A percentile compares a stretch with the other conserved stretches of the same genome.
Evolutionary conservation across 2,888 invertebrate genomes (phyloP).

Genomic region (Synergus laeviventris): DNA sequence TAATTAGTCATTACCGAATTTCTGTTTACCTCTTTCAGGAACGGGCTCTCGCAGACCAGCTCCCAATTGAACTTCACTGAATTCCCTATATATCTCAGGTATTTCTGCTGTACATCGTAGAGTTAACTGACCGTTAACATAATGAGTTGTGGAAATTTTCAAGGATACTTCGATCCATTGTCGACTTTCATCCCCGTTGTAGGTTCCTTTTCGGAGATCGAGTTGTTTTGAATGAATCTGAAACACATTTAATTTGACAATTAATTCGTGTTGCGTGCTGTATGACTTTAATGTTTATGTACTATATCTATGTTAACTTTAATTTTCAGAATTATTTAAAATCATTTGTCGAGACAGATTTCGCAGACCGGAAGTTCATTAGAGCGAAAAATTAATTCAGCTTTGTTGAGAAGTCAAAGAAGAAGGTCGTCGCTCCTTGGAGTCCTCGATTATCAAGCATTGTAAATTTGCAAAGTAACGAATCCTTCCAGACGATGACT

Average conservation of each 20-base stretch:
- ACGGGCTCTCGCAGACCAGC: slow-evolving; percentile 86
- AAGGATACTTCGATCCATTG: slow-evolving; percentile 80
- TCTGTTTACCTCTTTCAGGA: slow-evolving; percentile 85
- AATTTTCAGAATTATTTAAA: neutral
- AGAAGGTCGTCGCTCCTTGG: slow-evolving; percentile 45
- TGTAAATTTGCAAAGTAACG: slow-evolving; percentile 25
- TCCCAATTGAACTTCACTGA: slow-evolving; percentile 82
- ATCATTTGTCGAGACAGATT: slow-evolving; percentile 40
- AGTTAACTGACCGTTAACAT: slow-evolving; percentile 81
- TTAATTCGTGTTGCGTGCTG: neutral
- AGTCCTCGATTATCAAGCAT: slow-evolving; percentile 27
- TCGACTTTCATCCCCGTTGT: slow-evolving; percentile 75
- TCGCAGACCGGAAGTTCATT: slow-evolving; percentile 55
- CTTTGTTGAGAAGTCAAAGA: slow-evolving; percentile 62
- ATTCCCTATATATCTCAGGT: slow-evolving; percentile 83
- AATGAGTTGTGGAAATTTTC: slow-evolving; percentile 80
- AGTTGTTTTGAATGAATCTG: slow-evolving; percentile 46
- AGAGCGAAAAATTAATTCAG: slow-evolving; percentile 60
- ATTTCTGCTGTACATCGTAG: slow-evolving; percentile 85
- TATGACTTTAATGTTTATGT: no score
- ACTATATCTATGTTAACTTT: no score
- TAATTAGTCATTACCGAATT: slow-evolving; percentile 40
- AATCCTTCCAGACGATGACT: slow-evolving; percentile 34
- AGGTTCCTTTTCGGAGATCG: slow-evolving; percentile 46
- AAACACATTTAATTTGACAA: neutral